A percentile compares a stretch with the other conserved stretches of the same genome.
These are phyloP conservation scores for Ethmia dodecea DNA, from an alignment of 2,888 invertebrate species.

Conservation along the genomic window DNA sequence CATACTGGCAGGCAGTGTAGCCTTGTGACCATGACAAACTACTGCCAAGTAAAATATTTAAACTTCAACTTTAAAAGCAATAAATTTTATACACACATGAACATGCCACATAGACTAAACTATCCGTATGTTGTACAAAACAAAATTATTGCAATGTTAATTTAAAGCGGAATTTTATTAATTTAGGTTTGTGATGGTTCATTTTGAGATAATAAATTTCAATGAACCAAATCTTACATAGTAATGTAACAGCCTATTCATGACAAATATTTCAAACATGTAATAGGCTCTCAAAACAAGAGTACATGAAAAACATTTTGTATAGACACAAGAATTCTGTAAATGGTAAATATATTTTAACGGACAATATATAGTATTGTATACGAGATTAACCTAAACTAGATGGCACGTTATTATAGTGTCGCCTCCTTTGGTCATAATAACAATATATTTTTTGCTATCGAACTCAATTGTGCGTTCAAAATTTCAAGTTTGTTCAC, in stretches of 20 bases:
- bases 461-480: constrained; percentile 74
- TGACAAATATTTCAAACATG: constrained; percentile 65
- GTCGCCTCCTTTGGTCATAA: constrained; percentile 73
- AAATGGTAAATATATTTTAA: constrained; percentile 79
- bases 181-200: constrained; percentile 16
- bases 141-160: constrained; percentile 57
- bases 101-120: constrained; percentile 60
- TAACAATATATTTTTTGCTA: constrained; percentile 45
- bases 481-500: constrained; percentile 59
- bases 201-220: constrained; percentile 19
- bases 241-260: constrained; percentile 38
- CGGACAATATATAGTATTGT: constrained; percentile 79
- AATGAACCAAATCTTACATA: constrained; percentile 35
- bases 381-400: constrained; percentile 79
- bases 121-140: constrained; percentile 60
- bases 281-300: constrained; percentile 78
- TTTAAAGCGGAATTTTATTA: constrained; percentile 44
- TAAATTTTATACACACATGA: too few relatives aligned
- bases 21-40: too few relatives aligned
- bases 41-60: too few relatives aligned
- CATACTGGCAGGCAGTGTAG: too few relatives aligned
- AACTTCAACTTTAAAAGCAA: too few relatives aligned
- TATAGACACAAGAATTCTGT: constrained; percentile 78
- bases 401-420: constrained; percentile 77
- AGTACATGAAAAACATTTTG: constrained; percentile 78